Evolutionary conservation across 2,888 invertebrate genomes (phyloP).

Genomic region (Alloscopus bannaensis): DNA sequence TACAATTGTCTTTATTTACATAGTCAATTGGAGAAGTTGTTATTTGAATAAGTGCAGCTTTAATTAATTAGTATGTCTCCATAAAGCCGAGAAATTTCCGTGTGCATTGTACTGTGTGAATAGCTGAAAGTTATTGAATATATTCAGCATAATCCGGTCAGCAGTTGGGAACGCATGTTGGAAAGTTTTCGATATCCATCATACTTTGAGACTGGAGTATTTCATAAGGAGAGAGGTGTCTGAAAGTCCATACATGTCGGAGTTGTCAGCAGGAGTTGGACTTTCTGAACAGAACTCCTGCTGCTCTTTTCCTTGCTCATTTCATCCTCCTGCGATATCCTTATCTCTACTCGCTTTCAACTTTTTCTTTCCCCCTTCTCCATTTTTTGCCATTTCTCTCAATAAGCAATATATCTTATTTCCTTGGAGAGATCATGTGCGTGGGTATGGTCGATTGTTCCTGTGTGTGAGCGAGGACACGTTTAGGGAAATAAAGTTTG

Average conservation of each 20-base stretch:
- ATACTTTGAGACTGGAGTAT: conserved; percentile 5
- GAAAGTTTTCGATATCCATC: conserved; percentile 12
- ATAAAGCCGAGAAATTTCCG: too few species aligned
- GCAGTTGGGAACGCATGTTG: too few species aligned
- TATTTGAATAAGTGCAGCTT: too few species aligned
- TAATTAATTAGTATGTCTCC: too few species aligned
- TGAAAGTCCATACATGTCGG: conserved; percentile 63
- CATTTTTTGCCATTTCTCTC: conserved; percentile 47
- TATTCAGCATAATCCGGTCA: too few species aligned
- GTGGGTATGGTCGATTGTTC: conserved; percentile 29
- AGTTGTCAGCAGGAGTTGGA: conserved; percentile 70
- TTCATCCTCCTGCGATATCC: conserved; percentile 67
- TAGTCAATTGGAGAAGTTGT: too few species aligned
- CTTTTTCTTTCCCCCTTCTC: conserved; percentile 46
- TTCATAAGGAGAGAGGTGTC: conserved; percentile 56
- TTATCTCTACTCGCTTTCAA: conserved; percentile 47
- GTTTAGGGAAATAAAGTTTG: conserved; percentile 28
- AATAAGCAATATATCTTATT: conserved; percentile 61
- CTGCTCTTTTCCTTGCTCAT: conserved; percentile 67
- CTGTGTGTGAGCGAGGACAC: conserved; percentile 22
- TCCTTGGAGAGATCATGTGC: conserved; percentile 62
- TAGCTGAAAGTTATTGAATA: too few species aligned
- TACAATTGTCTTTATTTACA: too few species aligned
- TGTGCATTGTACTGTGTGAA: too few species aligned
- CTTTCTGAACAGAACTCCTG: conserved; percentile 65